Conservation (phyloP, 2,888 invertebrate genomes). For the Halictus ligatus region DNA sequence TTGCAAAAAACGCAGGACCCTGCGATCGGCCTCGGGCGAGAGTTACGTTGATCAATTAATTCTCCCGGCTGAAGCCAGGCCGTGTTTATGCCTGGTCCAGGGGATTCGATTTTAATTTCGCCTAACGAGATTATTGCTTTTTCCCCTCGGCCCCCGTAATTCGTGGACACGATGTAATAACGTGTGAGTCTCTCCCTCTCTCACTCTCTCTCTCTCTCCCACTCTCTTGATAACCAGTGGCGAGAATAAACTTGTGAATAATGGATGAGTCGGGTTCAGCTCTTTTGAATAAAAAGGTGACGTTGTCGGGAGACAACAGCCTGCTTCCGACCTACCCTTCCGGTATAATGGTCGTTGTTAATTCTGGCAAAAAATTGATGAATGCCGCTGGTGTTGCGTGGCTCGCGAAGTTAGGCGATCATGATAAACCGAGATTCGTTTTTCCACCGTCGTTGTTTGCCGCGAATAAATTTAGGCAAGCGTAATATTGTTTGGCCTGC, state of each 20-base stretch:
- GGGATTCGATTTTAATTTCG: slow-evolving; percentile 30
- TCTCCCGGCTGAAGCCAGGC: background rate
- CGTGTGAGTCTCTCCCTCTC: slow-evolving; percentile 1
- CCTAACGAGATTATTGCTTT: slow-evolving; percentile 25
- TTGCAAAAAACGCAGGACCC: background rate
- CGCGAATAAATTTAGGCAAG: background rate
- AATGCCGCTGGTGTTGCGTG: background rate
- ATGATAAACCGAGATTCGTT: background rate
- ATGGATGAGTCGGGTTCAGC: slow-evolving; percentile 33
- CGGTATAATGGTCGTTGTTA: background rate
- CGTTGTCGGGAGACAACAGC: background rate
- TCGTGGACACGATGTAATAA: slow-evolving; percentile 31
- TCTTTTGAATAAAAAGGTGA: slow-evolving; percentile 19
- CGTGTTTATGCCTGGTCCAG: background rate
- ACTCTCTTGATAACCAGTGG: background rate
- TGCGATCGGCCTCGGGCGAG: background rate
- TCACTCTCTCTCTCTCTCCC: background rate
- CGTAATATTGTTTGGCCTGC: background rate
- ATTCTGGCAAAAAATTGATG: background rate
- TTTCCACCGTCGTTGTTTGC: background rate
- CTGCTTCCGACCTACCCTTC: background rate
- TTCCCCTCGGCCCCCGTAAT: background rate
- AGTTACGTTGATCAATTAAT: slow-evolving; percentile 15
- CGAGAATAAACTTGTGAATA: slow-evolving; percentile 36
- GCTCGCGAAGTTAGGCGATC: background rate